Conservation (phyloP, 2,888 invertebrate genomes). For the Subacronicta megacephala region DNA sequence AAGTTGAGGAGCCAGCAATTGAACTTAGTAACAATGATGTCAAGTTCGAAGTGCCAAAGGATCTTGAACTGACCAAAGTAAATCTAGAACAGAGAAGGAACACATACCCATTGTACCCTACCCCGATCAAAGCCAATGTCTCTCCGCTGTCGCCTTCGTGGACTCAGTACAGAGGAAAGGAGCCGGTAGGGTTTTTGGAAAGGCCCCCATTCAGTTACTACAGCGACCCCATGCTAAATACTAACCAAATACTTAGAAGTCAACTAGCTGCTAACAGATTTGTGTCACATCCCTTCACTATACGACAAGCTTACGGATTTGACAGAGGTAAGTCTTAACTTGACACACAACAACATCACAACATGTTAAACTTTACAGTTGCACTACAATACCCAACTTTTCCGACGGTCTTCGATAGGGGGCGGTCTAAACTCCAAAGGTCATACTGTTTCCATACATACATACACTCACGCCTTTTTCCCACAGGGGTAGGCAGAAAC, state of each 20-base stretch:
- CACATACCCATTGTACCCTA: conserved; percentile 80
- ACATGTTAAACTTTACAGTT: too few relatives aligned
- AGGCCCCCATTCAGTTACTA: conserved; percentile 72
- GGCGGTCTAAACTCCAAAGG: too few relatives aligned
- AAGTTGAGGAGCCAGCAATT: conserved; percentile 19
- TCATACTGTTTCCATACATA: too few relatives aligned
- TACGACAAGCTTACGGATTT: conserved; percentile 78
- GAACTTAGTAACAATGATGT: conserved; percentile 65
- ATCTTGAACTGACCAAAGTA: conserved; percentile 62
- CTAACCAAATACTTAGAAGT: conserved; percentile 75
- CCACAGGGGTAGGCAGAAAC: too few relatives aligned
- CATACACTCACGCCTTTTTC: too few relatives aligned
- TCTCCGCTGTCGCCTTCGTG: conserved; percentile 56
- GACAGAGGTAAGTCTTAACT: conserved; percentile 77
- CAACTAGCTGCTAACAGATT: conserved; percentile 78
- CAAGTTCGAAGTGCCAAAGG: conserved; percentile 67
- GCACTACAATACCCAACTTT: too few relatives aligned
- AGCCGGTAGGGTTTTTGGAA: conserved; percentile 62
- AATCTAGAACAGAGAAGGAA: conserved; percentile 68
- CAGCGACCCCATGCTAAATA: conserved; percentile 76
- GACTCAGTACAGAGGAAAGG: conserved; percentile 73
- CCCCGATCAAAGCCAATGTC: conserved; percentile 73
- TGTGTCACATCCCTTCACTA: conserved; percentile 69
- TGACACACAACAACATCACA: too few relatives aligned
- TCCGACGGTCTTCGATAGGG: too few relatives aligned